These are phyloP conservation scores for Pelecanoides urinatrix DNA, from an alignment of 2,113 vertebrate species.

Conservation along the genomic window DNA sequence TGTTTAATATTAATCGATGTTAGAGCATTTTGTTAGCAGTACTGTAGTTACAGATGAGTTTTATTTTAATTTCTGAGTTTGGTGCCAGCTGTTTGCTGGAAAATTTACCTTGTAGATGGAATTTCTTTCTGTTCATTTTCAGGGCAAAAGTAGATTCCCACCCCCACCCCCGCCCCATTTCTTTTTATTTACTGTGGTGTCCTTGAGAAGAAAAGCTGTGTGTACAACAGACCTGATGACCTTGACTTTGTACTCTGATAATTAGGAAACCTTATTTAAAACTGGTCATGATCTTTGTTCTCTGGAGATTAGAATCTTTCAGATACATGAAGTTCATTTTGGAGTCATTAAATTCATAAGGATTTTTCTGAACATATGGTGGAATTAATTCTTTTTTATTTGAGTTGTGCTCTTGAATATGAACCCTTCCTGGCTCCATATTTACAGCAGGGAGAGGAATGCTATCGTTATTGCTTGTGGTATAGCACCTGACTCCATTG, in stretches of 20 bases:
- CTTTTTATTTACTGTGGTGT: not conserved
- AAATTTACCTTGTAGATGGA: not conserved
- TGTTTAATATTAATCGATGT: not conserved
- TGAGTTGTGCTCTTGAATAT: not conserved
- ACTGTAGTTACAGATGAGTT: not conserved
- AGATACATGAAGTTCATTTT: not conserved
- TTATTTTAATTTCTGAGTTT: not conserved
- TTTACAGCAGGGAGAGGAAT: not conserved
- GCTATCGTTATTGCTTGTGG: not conserved
- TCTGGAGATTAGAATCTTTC: not conserved
- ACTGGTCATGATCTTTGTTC: not conserved
- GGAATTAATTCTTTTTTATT: not conserved
- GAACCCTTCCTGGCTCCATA: not conserved
- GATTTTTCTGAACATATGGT: not conserved
- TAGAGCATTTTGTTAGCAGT: not conserved
- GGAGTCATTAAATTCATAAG: not conserved
- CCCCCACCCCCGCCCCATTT: not conserved
- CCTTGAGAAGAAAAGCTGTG: not conserved
- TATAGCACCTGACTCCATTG: too few relatives aligned
- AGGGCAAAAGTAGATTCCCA: not conserved
- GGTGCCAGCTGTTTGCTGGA: not conserved
- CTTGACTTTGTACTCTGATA: not conserved
- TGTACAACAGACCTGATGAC: not conserved
- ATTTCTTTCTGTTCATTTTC: not conserved
- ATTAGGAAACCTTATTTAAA: conserved; percentile 14